A percentile compares a stretch with the other conserved stretches of the same genome.
Evolutionary conservation across 1,140 invertebrate genomes (phyloP).

Genomic region (Brevipalpus yothersi): DNA sequence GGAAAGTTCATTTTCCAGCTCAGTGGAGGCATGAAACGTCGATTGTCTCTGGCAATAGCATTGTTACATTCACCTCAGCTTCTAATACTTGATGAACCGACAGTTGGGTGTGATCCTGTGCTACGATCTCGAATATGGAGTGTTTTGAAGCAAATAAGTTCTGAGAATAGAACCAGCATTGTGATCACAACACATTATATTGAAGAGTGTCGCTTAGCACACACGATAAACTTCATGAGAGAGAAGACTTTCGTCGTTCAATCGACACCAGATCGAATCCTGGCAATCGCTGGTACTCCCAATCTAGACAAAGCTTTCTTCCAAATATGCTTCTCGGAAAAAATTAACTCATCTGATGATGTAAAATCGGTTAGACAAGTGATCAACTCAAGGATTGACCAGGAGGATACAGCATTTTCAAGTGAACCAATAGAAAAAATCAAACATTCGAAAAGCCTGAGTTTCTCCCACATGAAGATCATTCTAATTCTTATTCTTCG

Average conservation of each 20-base stretch:
- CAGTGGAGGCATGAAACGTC: conserved; percentile 71
- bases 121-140: conserved; percentile 42
- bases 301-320: conserved; percentile 73
- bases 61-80: conserved; percentile 76
- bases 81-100: conserved; percentile 82
- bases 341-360: background rate
- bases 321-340: conserved; percentile 37
- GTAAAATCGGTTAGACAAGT: background rate
- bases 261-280: conserved; percentile 55
- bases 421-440: background rate
- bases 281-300: conserved; percentile 51
- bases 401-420: too few species aligned
- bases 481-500: background rate
- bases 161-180: conserved; percentile 27
- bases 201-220: conserved; percentile 19
- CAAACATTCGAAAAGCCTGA: background rate
- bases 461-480: background rate
- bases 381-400: background rate
- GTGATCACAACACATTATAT: conserved; percentile 24
- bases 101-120: conserved; percentile 69
- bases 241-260: conserved; percentile 36
- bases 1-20: conserved; percentile 13
- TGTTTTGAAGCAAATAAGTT: conserved; percentile 54
- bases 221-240: conserved; percentile 26
- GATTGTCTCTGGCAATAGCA: conserved; percentile 73